Evolutionary conservation across 2,113 vertebrate species (phyloP).

Genomic region (Pelusios castaneus): DNA sequence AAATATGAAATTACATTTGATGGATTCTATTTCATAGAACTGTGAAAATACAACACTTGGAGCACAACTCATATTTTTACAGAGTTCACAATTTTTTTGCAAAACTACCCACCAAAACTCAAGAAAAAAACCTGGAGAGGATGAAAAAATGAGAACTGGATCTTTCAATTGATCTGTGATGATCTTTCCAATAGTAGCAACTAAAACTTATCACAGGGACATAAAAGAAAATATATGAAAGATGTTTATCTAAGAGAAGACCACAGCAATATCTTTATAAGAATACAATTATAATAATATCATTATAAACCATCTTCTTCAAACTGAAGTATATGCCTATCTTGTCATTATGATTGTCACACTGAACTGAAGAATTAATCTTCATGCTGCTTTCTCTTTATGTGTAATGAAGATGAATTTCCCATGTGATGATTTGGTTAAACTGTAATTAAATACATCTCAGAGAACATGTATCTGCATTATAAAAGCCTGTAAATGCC

Average conservation of each 20-base stretch:
- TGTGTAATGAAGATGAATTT: background rate
- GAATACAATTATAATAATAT: background rate
- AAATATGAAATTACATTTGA: background rate
- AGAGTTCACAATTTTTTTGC: background rate
- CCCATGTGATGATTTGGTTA: background rate
- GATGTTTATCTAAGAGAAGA: background rate
- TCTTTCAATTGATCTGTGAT: background rate
- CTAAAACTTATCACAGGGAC: background rate
- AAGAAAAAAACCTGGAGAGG: background rate
- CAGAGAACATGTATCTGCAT: background rate
- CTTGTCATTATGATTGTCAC: background rate
- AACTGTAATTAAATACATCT: background rate
- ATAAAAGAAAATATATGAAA: too few relatives aligned
- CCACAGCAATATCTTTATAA: background rate
- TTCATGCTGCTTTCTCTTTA: background rate
- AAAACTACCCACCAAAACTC: background rate
- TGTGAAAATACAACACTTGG: background rate
- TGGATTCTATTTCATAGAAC: background rate
- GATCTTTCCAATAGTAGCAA: background rate
- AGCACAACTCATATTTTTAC: background rate
- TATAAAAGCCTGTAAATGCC: background rate
- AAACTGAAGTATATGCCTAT: background rate
- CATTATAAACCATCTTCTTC: background rate
- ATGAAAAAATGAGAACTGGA: background rate
- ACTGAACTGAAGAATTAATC: background rate